These are phyloP conservation scores for Apocrypta bakeri DNA, from an alignment of 1,140 invertebrate genomes.

Conservation along the genomic window DNA sequence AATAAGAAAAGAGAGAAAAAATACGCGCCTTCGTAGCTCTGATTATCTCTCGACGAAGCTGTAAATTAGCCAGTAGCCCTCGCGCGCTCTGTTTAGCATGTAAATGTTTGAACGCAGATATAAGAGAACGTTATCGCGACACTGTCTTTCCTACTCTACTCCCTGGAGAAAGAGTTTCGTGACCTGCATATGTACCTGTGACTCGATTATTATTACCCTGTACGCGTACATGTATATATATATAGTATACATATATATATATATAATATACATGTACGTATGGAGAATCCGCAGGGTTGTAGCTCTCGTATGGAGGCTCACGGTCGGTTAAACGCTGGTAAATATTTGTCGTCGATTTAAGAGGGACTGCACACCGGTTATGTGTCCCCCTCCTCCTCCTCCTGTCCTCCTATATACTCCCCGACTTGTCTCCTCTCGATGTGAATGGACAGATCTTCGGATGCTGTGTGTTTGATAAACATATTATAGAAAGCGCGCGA, in stretches of 20 bases:
- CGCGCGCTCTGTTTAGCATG: constrained; percentile 63
- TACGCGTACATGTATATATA: too few relatives aligned
- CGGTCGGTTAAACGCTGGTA: constrained; percentile 44
- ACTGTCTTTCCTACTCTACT: neutral
- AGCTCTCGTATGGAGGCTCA: too few relatives aligned
- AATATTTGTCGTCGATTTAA: constrained; percentile 70
- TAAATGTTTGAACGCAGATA: constrained; percentile 66
- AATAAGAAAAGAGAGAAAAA: too few relatives aligned
- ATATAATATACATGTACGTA: too few relatives aligned
- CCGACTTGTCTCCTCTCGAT: neutral
- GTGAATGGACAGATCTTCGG: too few relatives aligned
- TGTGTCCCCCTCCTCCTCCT: constrained; percentile 39
- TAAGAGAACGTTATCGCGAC: constrained; percentile 50
- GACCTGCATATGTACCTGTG: too few relatives aligned
- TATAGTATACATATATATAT: too few relatives aligned
- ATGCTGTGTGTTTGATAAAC: constrained; percentile 67
- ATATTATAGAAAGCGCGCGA: constrained; percentile 59
- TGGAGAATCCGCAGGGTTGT: too few relatives aligned
- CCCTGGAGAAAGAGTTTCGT: too few relatives aligned
- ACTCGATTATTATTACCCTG: too few relatives aligned
- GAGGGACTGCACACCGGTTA: constrained; percentile 37
- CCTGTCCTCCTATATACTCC: constrained; percentile 27
- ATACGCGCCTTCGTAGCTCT: constrained; percentile 31
- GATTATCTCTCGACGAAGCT: too few relatives aligned
- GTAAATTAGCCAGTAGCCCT: constrained; percentile 67